Conservation (phyloP, 2,888 invertebrate species). For the Anoplius nigerrimus region DNA sequence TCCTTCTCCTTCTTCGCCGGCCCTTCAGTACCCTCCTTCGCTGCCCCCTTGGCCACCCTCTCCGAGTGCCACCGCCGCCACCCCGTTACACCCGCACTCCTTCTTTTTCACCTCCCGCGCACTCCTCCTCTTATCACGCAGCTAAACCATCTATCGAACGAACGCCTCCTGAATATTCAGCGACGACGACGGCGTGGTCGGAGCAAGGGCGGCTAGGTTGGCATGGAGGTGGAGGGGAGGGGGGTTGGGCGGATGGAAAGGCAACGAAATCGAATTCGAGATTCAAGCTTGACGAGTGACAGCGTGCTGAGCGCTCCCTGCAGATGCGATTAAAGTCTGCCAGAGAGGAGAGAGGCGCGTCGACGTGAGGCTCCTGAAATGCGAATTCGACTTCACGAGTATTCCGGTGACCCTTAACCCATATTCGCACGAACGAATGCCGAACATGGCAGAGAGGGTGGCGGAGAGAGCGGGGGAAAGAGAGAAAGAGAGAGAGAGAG, state of each 20-base stretch:
- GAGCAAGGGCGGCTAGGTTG: background rate
- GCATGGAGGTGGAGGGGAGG: conserved; percentile 2
- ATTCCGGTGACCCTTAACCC: conserved; percentile 40
- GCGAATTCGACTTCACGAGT: conserved; percentile 35
- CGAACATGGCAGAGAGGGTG: background rate
- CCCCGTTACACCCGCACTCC: conserved; percentile 12
- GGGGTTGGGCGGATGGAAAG: conserved; percentile 20
- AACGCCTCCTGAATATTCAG: conserved; percentile 68
- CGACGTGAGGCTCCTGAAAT: conserved; percentile 50
- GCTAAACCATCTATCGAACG: conserved; percentile 61
- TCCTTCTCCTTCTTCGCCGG: conserved; percentile 5
- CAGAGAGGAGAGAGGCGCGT: conserved; percentile 24
- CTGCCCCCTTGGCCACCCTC: background rate
- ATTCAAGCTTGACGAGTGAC: conserved; percentile 61
- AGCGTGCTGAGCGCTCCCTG: conserved; percentile 40
- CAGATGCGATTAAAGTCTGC: conserved; percentile 55
- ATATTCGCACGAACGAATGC: conserved; percentile 24
- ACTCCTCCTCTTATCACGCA: conserved; percentile 50
- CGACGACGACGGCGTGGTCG: conserved; percentile 14
- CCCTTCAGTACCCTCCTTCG: too few species aligned
- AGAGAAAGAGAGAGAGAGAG: conserved; percentile 25
- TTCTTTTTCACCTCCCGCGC: conserved; percentile 20
- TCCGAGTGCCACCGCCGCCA: conserved; percentile 6
- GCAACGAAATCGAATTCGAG: conserved; percentile 60
- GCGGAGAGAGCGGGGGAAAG: background rate